phyloP scores from a whole-genome alignment of 2,797 vertebrate species.

The Dendrocincla tyrannina region DNA sequence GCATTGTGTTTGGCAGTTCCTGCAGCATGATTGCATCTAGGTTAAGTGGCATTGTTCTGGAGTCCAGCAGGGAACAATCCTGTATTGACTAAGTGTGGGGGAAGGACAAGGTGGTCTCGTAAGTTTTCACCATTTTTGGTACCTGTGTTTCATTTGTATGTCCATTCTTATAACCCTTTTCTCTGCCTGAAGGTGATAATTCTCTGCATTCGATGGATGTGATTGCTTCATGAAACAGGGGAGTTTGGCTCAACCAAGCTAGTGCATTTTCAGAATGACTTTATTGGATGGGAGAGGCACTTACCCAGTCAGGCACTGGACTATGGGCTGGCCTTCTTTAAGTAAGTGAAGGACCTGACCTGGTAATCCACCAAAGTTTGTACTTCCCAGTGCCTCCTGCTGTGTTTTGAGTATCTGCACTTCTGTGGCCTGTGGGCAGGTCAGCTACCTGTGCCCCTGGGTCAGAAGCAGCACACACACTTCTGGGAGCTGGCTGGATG shows the following conservation, averaged over 20 bases:
- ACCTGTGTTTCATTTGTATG: neutral
- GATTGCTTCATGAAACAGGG: neutral
- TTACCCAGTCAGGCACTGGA: neutral
- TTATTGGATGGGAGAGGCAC: neutral
- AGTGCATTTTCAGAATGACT: neutral
- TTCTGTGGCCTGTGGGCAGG: neutral
- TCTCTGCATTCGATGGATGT: neutral
- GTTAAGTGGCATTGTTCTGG: slow-evolving; percentile 66
- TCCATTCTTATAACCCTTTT: neutral
- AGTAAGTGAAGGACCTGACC: neutral
- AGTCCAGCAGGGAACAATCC: slow-evolving; percentile 12
- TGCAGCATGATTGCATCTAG: slow-evolving; percentile 78
- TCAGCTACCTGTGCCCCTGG: fast-evolving
- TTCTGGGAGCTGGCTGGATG: neutral
- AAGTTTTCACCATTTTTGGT: slow-evolving; percentile 12
- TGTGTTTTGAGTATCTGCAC: neutral
- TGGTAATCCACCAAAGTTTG: neutral
- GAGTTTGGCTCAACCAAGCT: neutral
- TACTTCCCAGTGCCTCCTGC: neutral
- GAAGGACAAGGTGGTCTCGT: slow-evolving; percentile 30
- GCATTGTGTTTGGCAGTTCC: slow-evolving; percentile 71
- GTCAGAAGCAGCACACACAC: neutral
- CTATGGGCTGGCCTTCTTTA: neutral
- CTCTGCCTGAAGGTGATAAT: neutral
- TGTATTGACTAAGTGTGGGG: neutral